Base-by-base conservation (phyloP, 2,888 invertebrate species). In the Endomychus coccineus region DNA sequence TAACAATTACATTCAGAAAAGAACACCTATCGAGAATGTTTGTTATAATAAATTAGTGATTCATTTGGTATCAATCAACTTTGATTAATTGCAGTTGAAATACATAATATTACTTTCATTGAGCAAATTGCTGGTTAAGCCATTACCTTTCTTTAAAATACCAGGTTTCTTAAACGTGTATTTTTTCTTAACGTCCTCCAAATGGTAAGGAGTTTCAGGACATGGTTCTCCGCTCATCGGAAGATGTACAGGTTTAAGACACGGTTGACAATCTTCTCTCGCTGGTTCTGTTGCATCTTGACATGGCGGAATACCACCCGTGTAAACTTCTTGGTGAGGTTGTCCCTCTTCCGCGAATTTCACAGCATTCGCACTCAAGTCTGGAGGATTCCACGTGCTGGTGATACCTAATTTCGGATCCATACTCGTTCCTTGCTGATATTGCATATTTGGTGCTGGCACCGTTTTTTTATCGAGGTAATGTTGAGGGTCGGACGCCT, bases 361-460 rank as follows among this genome's bases (percentile, higher is more conserved):
- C n/a, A 44, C 31, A 6, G 50, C 44, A 1, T 48, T 45, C 10
- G 30, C 40, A 11, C 24, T 36, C 4, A 55, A 31, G 28, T 51
- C 46, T 6, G 53, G 52, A 12, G 49, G 46, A 24, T 46, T 29
- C 22, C 34, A 34, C 5, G 51, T 39, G 13, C 32, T 28, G 4
- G 51, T 44, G 4, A 49, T 34, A 3, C 48, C 53, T 13, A 52
- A 27, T 34, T 43, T 21, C 7, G 40, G 43, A 27, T 55, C 14
- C n/a, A 4, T 48, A 12, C 48, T 30, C n/a, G 39, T 41, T 9
- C 44, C 24, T 1, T 31, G 40, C 34, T 49, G 44, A 23, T 42
- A 36, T 12, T 45, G 31, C 3, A 56, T 13, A 25, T 55, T 49
- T 10, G 55, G 54, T 35, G 46, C 43, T 4, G 56, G 56, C n/a